A percentile compares a stretch with the other conserved stretches of the same genome.
These are phyloP conservation scores for Stramonita haemastoma DNA, from an alignment of 2,888 invertebrate genomes.

Conservation along the genomic window DNA sequence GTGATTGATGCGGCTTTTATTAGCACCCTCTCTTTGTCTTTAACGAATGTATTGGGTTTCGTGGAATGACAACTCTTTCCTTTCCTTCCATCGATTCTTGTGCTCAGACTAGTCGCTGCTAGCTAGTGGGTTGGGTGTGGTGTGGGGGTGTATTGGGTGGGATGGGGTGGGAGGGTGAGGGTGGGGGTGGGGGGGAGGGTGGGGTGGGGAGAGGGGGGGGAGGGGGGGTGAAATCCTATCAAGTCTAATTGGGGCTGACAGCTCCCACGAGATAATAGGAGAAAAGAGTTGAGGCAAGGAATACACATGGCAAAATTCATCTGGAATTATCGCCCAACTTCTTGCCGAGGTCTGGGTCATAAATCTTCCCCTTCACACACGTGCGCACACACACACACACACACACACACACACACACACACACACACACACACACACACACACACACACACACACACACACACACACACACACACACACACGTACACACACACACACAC, in stretches of 20 bases:
- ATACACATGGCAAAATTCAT: constrained; percentile 50
- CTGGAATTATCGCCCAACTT: constrained; percentile 50
- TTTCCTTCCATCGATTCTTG: constrained; percentile 33
- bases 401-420: too few relatives aligned
- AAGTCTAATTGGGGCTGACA: constrained; percentile 51
- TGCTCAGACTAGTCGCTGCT: background rate
- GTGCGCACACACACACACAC: too few relatives aligned
- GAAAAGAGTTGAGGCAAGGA: constrained; percentile 43
- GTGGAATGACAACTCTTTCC: constrained; percentile 36
- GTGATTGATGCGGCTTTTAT: constrained; percentile 44
- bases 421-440: too few relatives aligned
- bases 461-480: too few relatives aligned
- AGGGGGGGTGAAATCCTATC: constrained; percentile 47
- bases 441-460: too few relatives aligned
- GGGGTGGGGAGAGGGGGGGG: background rate
- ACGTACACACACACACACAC: too few relatives aligned
- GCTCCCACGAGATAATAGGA: constrained; percentile 45
- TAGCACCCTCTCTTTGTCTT: constrained; percentile 43
- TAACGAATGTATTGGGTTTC: constrained; percentile 45
- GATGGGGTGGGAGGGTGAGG: background rate
- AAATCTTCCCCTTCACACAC: constrained; percentile 44
- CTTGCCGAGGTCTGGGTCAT: constrained; percentile 42
- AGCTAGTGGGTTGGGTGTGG: background rate
- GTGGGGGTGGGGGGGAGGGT: background rate
- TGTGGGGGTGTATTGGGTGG: too few relatives aligned